phyloP scores from a whole-genome alignment of 2,888 invertebrate species.

The Pachydiplax longipennis region DNA sequence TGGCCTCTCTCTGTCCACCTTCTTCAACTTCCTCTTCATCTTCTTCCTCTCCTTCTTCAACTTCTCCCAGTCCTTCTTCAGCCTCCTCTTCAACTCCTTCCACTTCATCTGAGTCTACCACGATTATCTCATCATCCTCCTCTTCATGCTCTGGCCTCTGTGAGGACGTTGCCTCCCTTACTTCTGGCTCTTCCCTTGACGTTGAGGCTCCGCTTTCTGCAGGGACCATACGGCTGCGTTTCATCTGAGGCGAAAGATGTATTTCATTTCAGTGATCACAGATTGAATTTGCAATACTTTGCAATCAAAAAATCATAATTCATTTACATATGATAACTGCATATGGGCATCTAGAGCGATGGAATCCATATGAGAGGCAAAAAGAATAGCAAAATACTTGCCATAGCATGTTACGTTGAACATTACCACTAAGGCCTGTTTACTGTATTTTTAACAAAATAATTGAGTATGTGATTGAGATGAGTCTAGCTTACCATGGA shows the following conservation, averaged over 20 bases:
- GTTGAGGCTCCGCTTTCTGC: conserved; percentile 67
- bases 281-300: too few relatives aligned
- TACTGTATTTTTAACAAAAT: too few relatives aligned
- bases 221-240: conserved; percentile 76
- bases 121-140: conserved; percentile 78
- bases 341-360: too few relatives aligned
- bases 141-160: conserved; percentile 63
- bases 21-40: conserved; percentile 60
- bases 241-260: not conserved
- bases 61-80: conserved; percentile 64
- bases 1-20: conserved; percentile 49
- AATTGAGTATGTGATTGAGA: too few relatives aligned
- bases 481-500: too few relatives aligned
- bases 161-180: conserved; percentile 86
- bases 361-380: too few relatives aligned
- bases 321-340: too few relatives aligned
- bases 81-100: conserved; percentile 66
- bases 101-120: conserved; percentile 82
- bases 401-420: too few relatives aligned
- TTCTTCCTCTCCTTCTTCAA: conserved; percentile 64
- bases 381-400: too few relatives aligned
- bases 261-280: too few relatives aligned
- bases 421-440: too few relatives aligned
- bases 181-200: conserved; percentile 69
- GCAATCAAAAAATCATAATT: too few relatives aligned